Evolutionary conservation across 2,888 invertebrate species (phyloP), one percentile per base, ranked within the genome.

Genomic region (Cantharis rufa): DNA sequence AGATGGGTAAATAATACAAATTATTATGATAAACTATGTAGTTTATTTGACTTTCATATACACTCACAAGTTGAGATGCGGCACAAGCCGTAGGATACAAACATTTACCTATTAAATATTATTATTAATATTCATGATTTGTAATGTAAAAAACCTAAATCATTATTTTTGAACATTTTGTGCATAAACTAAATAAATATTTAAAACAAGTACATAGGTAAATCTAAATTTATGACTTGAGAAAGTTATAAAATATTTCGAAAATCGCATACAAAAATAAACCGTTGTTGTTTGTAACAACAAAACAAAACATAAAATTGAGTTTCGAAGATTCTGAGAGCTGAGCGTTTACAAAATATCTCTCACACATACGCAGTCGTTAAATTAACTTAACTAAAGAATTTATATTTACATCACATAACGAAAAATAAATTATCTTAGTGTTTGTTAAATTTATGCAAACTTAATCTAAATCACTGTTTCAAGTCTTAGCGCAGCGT

Each of bases 11-110:
- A 78, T 71, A 78, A 79, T 78, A 81, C 16, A 66, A 70, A 32
- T 21, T 68, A 82, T 83, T 89, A 89, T 89, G 88, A 89, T 89
- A 89, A 89, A 89, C 89, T 89, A 89, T 89, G 88, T 88, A 88
- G 89, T 89, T 89, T 89, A 89, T 89, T 89, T 89, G 88, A 89
- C 89, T 88, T 89, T 89, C 88, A 88, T 88, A 88, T 88, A 89
- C 89, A 89, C 88, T 89, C 89, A 89, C 89, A 88, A 88, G 88
- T 87, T 88, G 89, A 89, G 89, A 89, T 84, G 88, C 87, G 88
- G 88, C 88, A 84, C 85, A 87, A 88, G 88, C 88, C 89, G 88
- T 88, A 88, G 89, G 88, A 88, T 89, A 89, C 89, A 88, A 88
- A 89, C 89, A 89, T 89, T 89, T 89, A 89, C 88, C 89, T 89